Conservation (phyloP, 2,888 invertebrate species). For the Drosophila prostipennis region DNA sequence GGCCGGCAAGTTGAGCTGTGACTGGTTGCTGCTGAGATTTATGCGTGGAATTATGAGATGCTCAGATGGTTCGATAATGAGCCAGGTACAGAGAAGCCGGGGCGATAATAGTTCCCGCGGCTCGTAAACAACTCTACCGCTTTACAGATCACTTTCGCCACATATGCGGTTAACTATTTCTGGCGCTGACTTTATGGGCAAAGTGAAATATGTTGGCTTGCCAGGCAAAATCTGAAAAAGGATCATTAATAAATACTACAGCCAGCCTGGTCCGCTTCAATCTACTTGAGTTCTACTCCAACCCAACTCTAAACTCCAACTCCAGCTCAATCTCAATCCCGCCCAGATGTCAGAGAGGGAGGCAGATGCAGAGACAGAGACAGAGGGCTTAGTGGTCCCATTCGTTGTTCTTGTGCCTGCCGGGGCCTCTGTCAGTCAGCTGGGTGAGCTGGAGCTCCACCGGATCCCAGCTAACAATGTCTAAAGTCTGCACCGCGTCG, state of each 20-base stretch:
- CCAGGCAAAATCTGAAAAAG: slow-evolving; percentile 82
- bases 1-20: slow-evolving; percentile 25
- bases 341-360: slow-evolving; percentile 37
- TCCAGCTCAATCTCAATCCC: slow-evolving; percentile 7
- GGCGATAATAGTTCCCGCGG: not conserved
- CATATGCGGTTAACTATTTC: slow-evolving; percentile 12
- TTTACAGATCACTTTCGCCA: slow-evolving; percentile 17
- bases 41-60: slow-evolving; percentile 15
- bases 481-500: slow-evolving; percentile 59
- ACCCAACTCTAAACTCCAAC: not conserved
- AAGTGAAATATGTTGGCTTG: slow-evolving; percentile 82
- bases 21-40: slow-evolving; percentile 7
- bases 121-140: not conserved
- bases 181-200: slow-evolving; percentile 70
- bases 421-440: slow-evolving; percentile 61
- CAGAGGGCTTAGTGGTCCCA: slow-evolving; percentile 63
- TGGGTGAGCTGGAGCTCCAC: slow-evolving; percentile 60
- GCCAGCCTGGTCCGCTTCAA: slow-evolving; percentile 28
- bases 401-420: slow-evolving; percentile 35
- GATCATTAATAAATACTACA: slow-evolving; percentile 82
- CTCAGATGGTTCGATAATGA: slow-evolving; percentile 15
- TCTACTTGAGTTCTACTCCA: slow-evolving; percentile 5
- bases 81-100: not conserved
- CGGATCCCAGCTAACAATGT: slow-evolving; percentile 44
- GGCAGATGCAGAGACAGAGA: slow-evolving; percentile 17